phyloP scores from a whole-genome alignment of 2,797 vertebrate species.

The Malacoraja senta region DNA sequence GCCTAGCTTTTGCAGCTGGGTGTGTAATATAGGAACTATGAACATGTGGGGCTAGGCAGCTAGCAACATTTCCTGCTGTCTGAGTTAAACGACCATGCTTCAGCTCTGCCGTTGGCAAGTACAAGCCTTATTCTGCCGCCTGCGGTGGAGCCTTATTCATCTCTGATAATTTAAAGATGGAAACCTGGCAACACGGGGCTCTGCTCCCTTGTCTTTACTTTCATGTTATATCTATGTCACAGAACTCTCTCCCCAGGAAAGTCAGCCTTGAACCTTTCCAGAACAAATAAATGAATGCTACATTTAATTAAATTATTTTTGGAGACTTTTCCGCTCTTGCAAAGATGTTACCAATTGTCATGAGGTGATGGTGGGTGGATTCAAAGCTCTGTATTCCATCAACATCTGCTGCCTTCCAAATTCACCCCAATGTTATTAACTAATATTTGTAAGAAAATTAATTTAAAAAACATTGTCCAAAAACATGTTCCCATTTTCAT shows the following conservation, averaged over 20 bases:
- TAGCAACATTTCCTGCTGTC: background rate
- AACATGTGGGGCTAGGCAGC: background rate
- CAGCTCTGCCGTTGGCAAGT: background rate
- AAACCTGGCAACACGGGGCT: background rate
- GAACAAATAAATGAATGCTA: background rate
- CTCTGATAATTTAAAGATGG: background rate
- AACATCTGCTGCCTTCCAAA: background rate
- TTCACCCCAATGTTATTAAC: background rate
- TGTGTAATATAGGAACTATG: no score
- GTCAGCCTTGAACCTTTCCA: background rate
- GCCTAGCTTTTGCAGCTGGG: background rate
- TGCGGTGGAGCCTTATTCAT: background rate
- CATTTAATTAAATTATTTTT: background rate
- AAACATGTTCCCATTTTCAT: background rate
- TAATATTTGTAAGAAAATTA: background rate
- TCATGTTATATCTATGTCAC: background rate
- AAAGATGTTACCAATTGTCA: background rate
- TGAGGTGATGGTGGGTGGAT: background rate
- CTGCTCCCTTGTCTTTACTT: background rate
- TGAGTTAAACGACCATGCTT: background rate
- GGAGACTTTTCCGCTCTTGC: background rate
- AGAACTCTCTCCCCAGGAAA: background rate
- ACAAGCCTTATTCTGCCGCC: background rate
- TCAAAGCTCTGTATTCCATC: background rate
- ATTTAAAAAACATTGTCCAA: background rate